Conservation (phyloP, 1,140 invertebrate genomes). For the Pseudomyrmex dendroicus region DNA sequence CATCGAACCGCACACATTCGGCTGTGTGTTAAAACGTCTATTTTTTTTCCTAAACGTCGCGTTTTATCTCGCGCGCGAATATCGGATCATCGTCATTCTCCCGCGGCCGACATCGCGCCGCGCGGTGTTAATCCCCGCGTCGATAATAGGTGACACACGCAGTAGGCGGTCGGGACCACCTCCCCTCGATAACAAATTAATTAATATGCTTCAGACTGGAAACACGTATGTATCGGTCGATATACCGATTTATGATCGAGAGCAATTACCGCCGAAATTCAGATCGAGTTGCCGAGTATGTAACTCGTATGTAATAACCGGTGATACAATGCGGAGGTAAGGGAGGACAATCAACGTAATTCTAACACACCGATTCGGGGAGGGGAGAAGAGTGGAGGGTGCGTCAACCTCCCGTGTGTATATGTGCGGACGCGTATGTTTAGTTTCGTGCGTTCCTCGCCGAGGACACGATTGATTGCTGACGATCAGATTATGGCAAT, state of each 20-base stretch:
- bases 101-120: too few relatives aligned
- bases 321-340: slow-evolving; percentile 59
- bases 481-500: slow-evolving; percentile 74
- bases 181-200: slow-evolving; percentile 70
- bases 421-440: slow-evolving; percentile 7
- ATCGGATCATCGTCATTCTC: not conserved
- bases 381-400: slow-evolving; percentile 53
- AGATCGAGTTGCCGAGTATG: slow-evolving; percentile 55
- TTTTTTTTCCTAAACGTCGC: too few relatives aligned
- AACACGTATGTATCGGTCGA: slow-evolving; percentile 63
- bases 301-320: slow-evolving; percentile 74
- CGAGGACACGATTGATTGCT: slow-evolving; percentile 70
- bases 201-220: slow-evolving; percentile 60
- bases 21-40: slow-evolving; percentile 7
- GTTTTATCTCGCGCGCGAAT: not conserved
- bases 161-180: not conserved
- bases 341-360: slow-evolving; percentile 70
- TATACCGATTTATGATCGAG: slow-evolving; percentile 65
- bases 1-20: not conserved
- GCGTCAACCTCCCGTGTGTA: not conserved
- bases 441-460: slow-evolving; percentile 45
- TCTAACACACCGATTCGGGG: slow-evolving; percentile 69
- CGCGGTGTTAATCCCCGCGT: not conserved
- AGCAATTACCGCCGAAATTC: slow-evolving; percentile 73
- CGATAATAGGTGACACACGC: slow-evolving; percentile 41